Percentiles rank a stretch among this genome's conserved stretches.
phyloP scores from a whole-genome alignment of 2,888 invertebrate genomes.

The Listrodromus nycthemerus region DNA sequence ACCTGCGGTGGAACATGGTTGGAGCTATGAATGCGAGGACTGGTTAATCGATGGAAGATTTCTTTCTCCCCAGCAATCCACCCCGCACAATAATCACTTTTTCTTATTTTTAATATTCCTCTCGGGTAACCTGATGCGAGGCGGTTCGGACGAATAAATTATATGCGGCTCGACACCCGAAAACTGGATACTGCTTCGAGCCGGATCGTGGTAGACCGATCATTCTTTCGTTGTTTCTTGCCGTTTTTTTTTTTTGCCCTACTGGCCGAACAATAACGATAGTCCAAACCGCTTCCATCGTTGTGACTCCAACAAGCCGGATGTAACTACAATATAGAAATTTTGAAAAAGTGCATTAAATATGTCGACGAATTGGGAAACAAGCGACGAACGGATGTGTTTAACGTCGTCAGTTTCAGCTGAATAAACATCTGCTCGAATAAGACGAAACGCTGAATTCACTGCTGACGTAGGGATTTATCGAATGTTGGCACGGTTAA shows the following conservation, averaged over 20 bases:
- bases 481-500: not conserved
- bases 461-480: not conserved
- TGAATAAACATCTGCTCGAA: not conserved
- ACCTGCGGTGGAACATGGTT: not conserved
- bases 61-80: not conserved
- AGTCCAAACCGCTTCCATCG: not conserved
- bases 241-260: not conserved
- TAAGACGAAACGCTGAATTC: not conserved
- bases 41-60: not conserved
- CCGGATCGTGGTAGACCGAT: not conserved
- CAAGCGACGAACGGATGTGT: not conserved
- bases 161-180: not conserved
- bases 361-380: too few relatives aligned
- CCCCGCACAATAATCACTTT: not conserved
- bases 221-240: not conserved
- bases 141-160: slow-evolving; percentile 27
- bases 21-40: not conserved
- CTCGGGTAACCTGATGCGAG: not conserved
- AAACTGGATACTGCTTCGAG: slow-evolving; percentile 11
- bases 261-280: not conserved
- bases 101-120: not conserved
- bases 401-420: not conserved
- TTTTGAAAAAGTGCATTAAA: too few relatives aligned
- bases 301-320: not conserved
- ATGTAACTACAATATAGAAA: too few relatives aligned